phyloP scores from a whole-genome alignment of 1,140 invertebrate genomes.

The Ooceraea biroi region DNA sequence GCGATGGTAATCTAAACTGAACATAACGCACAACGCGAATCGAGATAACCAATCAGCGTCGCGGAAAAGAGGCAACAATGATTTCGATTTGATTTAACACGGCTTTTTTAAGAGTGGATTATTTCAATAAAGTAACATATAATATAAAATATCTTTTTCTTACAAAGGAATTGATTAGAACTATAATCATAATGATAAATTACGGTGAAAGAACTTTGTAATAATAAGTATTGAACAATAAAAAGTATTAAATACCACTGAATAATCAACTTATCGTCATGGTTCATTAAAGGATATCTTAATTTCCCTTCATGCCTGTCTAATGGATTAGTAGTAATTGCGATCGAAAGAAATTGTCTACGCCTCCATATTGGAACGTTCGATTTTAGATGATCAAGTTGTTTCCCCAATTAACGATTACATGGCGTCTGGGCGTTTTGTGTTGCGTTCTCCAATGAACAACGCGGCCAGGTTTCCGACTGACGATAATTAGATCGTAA shows the following conservation, averaged over 20 bases:
- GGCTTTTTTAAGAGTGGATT: no score
- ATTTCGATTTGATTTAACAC: no score
- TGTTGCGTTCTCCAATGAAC: neutral
- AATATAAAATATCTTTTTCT: neutral
- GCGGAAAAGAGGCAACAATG: no score
- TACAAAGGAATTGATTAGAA: neutral
- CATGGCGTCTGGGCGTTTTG: slow-evolving; percentile 16
- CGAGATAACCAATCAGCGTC: no score
- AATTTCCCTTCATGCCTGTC: neutral
- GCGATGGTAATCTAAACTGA: no score
- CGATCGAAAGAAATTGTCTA: slow-evolving; percentile 7
- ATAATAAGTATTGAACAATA: neutral
- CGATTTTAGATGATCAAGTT: slow-evolving; percentile 25
- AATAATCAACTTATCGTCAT: neutral
- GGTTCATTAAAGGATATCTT: neutral
- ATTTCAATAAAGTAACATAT: no score
- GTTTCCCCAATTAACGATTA: slow-evolving; percentile 30
- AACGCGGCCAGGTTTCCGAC: neutral
- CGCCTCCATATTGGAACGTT: neutral
- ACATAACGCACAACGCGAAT: no score
- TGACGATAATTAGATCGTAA: slow-evolving; percentile 74
- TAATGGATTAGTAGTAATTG: neutral
- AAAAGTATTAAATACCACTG: neutral
- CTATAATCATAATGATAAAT: neutral
- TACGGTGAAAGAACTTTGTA: neutral